A percentile compares a stretch with the other conserved stretches of the same genome.
Conservation (phyloP, 2,888 invertebrate genomes). For the Griposia aprilina region DNA sequence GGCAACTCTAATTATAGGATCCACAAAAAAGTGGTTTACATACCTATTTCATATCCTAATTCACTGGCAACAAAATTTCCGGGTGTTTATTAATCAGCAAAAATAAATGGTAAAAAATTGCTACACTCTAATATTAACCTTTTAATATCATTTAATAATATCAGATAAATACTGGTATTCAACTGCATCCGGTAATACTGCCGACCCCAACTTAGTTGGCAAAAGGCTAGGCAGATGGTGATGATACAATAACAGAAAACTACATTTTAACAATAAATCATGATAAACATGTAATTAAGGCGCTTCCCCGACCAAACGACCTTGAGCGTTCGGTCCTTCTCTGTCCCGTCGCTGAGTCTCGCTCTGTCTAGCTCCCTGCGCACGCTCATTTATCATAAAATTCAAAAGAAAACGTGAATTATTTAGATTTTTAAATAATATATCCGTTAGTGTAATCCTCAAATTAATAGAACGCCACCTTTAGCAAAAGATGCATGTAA, state of each 20-base stretch:
- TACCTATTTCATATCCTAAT: slow-evolving; percentile 26
- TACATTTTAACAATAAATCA: background rate
- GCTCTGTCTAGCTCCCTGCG: too few species aligned
- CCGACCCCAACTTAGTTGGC: background rate
- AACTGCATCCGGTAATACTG: slow-evolving; percentile 1
- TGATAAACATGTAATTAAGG: too few species aligned
- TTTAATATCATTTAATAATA: slow-evolving; percentile 21
- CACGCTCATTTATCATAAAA: too few species aligned
- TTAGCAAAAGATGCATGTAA: too few species aligned
- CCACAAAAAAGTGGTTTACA: slow-evolving; percentile 36
- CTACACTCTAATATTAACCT: slow-evolving; percentile 40
- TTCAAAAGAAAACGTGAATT: too few species aligned
- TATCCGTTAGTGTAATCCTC: too few species aligned
- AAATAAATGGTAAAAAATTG: slow-evolving; percentile 31
- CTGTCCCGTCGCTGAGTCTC: too few species aligned
- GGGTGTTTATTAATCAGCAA: slow-evolving; percentile 28
- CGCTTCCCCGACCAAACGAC: too few species aligned
- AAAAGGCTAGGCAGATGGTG: background rate
- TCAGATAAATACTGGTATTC: background rate
- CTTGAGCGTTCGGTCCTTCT: too few species aligned
- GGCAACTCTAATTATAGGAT: slow-evolving; percentile 3
- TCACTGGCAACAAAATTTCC: slow-evolving; percentile 29
- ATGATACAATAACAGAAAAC: background rate
- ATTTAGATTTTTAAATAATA: too few species aligned
- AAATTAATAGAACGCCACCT: too few species aligned